These are phyloP conservation scores for Ferdinandea cuprea DNA, from an alignment of 2,888 invertebrate genomes.

Conservation along the genomic window DNA sequence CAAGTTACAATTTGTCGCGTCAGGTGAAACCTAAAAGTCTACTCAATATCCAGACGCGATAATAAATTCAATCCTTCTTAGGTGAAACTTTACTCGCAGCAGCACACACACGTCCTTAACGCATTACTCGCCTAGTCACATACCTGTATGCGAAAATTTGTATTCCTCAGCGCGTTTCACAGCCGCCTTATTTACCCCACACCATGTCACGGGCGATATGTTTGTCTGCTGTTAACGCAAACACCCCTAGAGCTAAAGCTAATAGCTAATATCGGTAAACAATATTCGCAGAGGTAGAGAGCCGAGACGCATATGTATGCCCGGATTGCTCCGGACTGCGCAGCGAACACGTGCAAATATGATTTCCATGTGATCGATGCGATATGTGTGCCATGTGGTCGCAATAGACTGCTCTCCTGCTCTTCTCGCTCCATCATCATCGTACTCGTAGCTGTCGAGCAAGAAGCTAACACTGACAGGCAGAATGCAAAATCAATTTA, in stretches of 20 bases:
- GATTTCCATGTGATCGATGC: slow-evolving; percentile 63
- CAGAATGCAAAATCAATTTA: slow-evolving; percentile 68
- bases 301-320: slow-evolving; percentile 13
- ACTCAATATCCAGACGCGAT: not conserved
- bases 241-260: slow-evolving; percentile 50
- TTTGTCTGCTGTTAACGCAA: slow-evolving; percentile 47
- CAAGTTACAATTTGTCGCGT: slow-evolving; percentile 13
- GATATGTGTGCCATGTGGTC: slow-evolving; percentile 61
- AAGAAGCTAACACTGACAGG: slow-evolving; percentile 23
- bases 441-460: not conserved
- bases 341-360: slow-evolving; percentile 63
- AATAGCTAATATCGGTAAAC: slow-evolving; percentile 64
- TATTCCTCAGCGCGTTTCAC: slow-evolving; percentile 15
- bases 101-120: slow-evolving; percentile 17
- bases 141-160: slow-evolving; percentile 9
- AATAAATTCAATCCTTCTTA: slow-evolving; percentile 29
- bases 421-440: slow-evolving; percentile 29
- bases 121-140: slow-evolving; percentile 19
- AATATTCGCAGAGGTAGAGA: slow-evolving; percentile 28
- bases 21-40: slow-evolving; percentile 7
- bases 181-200: not conserved
- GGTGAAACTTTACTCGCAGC: not conserved
- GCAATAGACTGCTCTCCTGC: slow-evolving; percentile 42
- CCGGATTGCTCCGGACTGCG: slow-evolving; percentile 28
- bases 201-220: slow-evolving; percentile 24